phyloP scores from a whole-genome alignment of 2,888 invertebrate species.

The Rosalia funebris region DNA sequence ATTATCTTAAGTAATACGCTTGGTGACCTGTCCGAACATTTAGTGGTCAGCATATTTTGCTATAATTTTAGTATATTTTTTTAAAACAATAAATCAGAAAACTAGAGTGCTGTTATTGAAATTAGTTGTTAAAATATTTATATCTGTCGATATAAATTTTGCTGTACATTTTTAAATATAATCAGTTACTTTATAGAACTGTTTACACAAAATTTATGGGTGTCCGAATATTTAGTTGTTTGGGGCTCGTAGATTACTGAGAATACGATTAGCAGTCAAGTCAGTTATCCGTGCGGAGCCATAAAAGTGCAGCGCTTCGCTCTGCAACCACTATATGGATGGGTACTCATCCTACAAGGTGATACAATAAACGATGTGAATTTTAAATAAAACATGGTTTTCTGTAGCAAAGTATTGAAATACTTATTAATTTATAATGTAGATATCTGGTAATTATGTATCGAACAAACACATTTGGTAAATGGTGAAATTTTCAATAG shows the following conservation, averaged over 20 bases:
- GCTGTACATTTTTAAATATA: neutral
- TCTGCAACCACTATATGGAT: too few species aligned
- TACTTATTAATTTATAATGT: too few species aligned
- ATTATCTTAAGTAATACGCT: conserved; percentile 10
- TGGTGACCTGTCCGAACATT: conserved; percentile 11
- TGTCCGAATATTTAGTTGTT: neutral
- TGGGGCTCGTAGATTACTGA: neutral
- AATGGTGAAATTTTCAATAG: too few species aligned
- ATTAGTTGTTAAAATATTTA: neutral
- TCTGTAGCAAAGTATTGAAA: too few species aligned
- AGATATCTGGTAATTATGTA: too few species aligned
- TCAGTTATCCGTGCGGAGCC: too few species aligned
- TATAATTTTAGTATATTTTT: neutral
- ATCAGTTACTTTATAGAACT: neutral
- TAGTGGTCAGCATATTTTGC: conserved; percentile 11
- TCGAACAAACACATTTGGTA: too few species aligned
- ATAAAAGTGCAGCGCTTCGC: too few species aligned
- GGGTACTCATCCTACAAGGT: too few species aligned
- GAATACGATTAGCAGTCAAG: too few species aligned
- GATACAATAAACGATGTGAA: too few species aligned
- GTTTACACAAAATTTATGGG: neutral
- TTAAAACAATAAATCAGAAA: neutral
- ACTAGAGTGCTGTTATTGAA: neutral
- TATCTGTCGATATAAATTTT: neutral
- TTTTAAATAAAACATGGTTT: too few species aligned